phyloP scores from a whole-genome alignment of 2,113 vertebrate genomes.

The Megalops atlanticus region DNA sequence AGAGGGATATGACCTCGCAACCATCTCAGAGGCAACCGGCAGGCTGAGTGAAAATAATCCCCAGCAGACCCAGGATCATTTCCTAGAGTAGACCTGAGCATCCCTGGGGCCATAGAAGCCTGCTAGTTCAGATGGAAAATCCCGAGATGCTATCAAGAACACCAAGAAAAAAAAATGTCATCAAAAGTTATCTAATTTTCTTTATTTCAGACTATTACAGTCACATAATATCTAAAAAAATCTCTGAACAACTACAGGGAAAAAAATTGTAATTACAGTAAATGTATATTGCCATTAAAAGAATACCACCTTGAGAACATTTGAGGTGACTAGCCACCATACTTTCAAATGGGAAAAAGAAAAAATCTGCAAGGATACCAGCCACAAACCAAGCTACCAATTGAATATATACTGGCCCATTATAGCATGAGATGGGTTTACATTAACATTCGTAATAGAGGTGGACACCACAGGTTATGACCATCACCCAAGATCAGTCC shows the following conservation, averaged over 20 bases:
- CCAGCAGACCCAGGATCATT: too few relatives aligned
- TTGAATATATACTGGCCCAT: background rate
- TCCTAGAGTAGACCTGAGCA: too few relatives aligned
- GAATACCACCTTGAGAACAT: background rate
- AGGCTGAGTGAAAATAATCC: too few relatives aligned
- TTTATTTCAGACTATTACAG: background rate
- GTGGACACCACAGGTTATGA: background rate
- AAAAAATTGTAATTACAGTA: background rate
- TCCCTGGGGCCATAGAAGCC: too few relatives aligned
- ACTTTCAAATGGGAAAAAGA: background rate
- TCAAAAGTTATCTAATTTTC: background rate
- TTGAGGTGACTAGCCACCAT: background rate
- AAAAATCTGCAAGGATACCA: background rate
- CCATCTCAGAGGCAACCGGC: too few relatives aligned
- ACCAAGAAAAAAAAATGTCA: background rate
- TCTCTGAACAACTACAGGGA: constrained; percentile 1
- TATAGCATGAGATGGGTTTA: background rate
- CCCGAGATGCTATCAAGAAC: background rate
- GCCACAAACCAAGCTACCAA: background rate
- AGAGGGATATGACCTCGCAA: too few relatives aligned
- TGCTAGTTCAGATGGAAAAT: background rate
- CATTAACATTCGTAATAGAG: background rate
- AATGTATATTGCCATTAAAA: background rate
- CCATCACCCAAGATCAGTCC: background rate
- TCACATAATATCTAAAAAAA: background rate